Percentiles rank a stretch among this genome's conserved stretches.
These are phyloP conservation scores for Spinus pinus DNA, from an alignment of 2,797 vertebrate species.

Conservation along the genomic window DNA sequence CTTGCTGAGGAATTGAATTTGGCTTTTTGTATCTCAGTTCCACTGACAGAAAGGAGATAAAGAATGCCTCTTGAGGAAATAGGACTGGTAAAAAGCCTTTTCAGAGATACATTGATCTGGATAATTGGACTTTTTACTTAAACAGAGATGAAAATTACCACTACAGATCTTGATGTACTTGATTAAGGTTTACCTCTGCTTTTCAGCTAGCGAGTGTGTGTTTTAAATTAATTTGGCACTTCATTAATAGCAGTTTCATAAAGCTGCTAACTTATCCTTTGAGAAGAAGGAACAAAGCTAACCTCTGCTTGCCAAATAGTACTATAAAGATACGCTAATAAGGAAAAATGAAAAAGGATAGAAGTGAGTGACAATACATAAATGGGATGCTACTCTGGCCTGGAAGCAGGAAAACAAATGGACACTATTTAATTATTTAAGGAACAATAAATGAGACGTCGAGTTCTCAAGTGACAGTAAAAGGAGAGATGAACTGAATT, in stretches of 20 bases:
- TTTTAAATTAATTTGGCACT: background rate
- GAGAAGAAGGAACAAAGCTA: background rate
- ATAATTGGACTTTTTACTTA: conserved; percentile 17
- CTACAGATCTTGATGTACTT: background rate
- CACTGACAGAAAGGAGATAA: background rate
- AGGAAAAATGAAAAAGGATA: background rate
- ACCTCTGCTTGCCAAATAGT: background rate
- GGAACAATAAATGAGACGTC: background rate
- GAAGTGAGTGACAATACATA: background rate
- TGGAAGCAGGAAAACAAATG: background rate
- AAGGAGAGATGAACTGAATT: background rate
- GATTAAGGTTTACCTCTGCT: background rate
- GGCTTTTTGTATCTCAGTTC: background rate
- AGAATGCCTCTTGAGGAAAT: background rate
- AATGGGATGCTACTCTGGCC: background rate
- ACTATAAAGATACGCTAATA: background rate
- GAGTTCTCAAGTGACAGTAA: background rate
- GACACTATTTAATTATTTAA: conserved; percentile 5
- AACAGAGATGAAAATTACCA: background rate
- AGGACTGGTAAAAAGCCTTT: background rate
- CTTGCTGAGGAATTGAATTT: background rate
- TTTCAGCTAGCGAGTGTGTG: background rate
- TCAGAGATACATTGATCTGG: background rate
- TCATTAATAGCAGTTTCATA: background rate
- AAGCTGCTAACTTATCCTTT: background rate